These are phyloP conservation scores for Heliopora coerulea DNA, from an alignment of 92 coral and sea anemone species.

Conservation along the genomic window DNA sequence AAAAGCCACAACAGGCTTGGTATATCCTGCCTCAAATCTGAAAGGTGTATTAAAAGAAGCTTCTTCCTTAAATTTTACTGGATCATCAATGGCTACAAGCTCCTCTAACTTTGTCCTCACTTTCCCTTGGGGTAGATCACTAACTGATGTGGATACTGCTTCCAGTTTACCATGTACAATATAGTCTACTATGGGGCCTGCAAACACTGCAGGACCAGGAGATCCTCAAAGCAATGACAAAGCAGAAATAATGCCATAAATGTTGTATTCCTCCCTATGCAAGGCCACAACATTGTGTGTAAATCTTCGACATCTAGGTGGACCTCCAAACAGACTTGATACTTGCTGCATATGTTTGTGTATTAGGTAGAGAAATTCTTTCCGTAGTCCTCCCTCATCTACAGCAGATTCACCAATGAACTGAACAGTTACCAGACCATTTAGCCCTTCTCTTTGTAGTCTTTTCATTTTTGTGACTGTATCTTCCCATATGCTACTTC, in stretches of 20 bases:
- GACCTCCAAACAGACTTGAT: too few relatives aligned
- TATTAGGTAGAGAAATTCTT: conserved; percentile 54
- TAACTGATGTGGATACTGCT: neutral
- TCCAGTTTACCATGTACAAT: conserved; percentile 19
- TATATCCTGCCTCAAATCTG: conserved; percentile 29
- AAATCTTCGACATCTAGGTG: too few relatives aligned
- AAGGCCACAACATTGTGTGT: conserved; percentile 17
- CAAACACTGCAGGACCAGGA: conserved; percentile 19
- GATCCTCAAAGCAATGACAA: conserved; percentile 29
- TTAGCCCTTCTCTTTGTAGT: conserved; percentile 42
- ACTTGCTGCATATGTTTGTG: conserved; percentile 46
- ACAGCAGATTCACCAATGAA: conserved; percentile 60
- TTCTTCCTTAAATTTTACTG: conserved; percentile 13
- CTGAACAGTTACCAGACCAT: conserved; percentile 45
- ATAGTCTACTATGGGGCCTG: conserved; percentile 24
- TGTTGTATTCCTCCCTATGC: conserved; percentile 11
- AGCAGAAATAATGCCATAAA: conserved; percentile 8
- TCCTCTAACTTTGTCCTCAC: conserved; percentile 7
- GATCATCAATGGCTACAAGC: conserved; percentile 16
- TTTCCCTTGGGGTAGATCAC: conserved; percentile 5
- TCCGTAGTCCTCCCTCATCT: conserved; percentile 59
- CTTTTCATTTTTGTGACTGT: conserved; percentile 42
- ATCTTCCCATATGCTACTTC: conserved; percentile 58
- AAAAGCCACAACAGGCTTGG: conserved; percentile 20
- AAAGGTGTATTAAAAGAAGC: conserved; percentile 20